Conservation (phyloP, 2,888 invertebrate genomes). For the Dryobota labecula region DNA sequence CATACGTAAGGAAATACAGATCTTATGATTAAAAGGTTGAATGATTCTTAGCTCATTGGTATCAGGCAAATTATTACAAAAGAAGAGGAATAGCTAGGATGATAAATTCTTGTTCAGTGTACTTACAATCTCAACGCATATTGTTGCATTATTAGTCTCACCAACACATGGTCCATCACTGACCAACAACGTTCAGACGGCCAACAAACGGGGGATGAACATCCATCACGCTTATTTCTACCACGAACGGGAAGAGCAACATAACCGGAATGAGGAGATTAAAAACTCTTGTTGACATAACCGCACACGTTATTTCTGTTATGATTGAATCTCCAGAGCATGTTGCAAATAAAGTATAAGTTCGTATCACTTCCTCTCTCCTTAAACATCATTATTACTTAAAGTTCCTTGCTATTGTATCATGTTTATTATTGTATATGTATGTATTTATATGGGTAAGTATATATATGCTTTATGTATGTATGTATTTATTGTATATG, state of each 20-base stretch:
- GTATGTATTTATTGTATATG: no score
- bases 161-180: neutral
- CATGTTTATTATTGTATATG: no score
- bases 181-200: neutral
- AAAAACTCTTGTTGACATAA: slow-evolving; percentile 18
- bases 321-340: neutral
- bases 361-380: no score
- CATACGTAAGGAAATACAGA: no score
- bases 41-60: neutral
- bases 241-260: neutral
- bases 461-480: no score
- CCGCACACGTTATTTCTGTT: neutral
- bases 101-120: neutral
- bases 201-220: slow-evolving; percentile 6
- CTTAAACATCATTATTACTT: no score
- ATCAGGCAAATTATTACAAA: neutral
- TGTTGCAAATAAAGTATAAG: neutral
- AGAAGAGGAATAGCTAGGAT: neutral
- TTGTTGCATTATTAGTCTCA: neutral
- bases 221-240: slow-evolving; percentile 27
- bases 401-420: no score
- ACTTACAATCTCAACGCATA: neutral
- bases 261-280: slow-evolving; percentile 19
- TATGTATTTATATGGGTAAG: no score
- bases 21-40: no score